These are phyloP conservation scores for Cotesia congregata DNA, from an alignment of 2,888 invertebrate species.

Conservation along the genomic window DNA sequence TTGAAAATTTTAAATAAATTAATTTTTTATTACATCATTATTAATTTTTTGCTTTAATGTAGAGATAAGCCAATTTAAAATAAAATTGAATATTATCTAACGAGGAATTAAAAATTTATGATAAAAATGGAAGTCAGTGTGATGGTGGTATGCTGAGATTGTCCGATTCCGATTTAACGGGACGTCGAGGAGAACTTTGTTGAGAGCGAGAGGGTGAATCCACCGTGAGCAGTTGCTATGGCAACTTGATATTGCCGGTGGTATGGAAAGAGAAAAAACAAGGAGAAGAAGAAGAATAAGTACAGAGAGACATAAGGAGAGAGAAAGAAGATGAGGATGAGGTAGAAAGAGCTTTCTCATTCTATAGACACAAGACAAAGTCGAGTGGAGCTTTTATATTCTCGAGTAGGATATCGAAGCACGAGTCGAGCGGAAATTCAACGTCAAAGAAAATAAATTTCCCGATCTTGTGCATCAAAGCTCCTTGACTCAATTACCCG, in stretches of 20 bases:
- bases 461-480: conserved; percentile 13
- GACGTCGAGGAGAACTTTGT: conserved; percentile 30
- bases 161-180: conserved; percentile 31
- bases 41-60: too few relatives aligned
- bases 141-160: conserved; percentile 19
- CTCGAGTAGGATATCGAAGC: conserved; percentile 23
- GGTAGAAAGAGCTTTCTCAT: conserved; percentile 9
- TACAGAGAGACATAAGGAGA: too few relatives aligned
- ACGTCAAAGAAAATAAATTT: conserved; percentile 23
- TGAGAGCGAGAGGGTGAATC: conserved; percentile 13
- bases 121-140: conserved; percentile 13
- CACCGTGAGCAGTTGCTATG: conserved; percentile 19
- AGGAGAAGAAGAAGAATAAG: too few relatives aligned
- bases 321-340: not conserved
- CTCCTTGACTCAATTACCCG: conserved; percentile 19
- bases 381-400: conserved; percentile 15
- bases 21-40: not conserved
- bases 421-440: conserved; percentile 27
- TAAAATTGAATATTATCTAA: not conserved
- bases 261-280: too few relatives aligned
- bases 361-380: conserved; percentile 20
- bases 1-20: not conserved
- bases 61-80: too few relatives aligned
- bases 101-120: not conserved
- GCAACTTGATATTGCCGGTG: not conserved